Conservation (phyloP, 35 echinoderm and acorn worm species). For the Chiridota heheva region DNA sequence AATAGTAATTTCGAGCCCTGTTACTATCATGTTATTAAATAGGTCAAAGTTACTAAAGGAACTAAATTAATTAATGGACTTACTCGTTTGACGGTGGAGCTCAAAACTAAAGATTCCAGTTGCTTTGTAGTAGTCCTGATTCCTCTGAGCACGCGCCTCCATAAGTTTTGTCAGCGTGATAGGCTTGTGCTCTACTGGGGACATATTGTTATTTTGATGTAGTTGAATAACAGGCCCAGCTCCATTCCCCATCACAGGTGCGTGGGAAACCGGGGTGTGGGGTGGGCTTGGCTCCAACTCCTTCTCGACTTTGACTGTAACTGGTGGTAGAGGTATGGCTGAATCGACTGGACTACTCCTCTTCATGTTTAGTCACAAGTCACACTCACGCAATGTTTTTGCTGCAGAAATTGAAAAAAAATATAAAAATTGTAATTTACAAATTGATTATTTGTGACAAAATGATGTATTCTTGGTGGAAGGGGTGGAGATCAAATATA, state of each 20-base stretch:
- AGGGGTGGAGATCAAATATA: too few relatives aligned
- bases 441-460: too few relatives aligned
- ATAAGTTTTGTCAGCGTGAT: constrained; percentile 89
- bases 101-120: constrained; percentile 98
- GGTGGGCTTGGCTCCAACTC: neutral
- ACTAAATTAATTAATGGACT: constrained; percentile 28
- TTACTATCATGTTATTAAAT: neutral
- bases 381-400: too few relatives aligned
- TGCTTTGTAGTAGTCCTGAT: constrained; percentile 82
- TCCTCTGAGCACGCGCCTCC: constrained; percentile 89
- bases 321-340: constrained; percentile 25
- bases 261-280: neutral
- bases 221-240: constrained; percentile 23
- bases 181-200: constrained; percentile 68
- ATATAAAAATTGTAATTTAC: too few relatives aligned
- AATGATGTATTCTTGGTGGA: too few relatives aligned
- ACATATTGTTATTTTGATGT: constrained; percentile 3
- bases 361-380: constrained; percentile 38
- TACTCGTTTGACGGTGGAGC: constrained; percentile 87
- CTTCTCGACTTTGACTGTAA: constrained; percentile 53
- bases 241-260: constrained; percentile 26
- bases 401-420: too few relatives aligned
- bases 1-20: constrained; percentile 2
- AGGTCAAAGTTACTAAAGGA: neutral
- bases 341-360: constrained; percentile 20